A percentile compares a stretch with the other conserved stretches of the same genome.
Conservation (phyloP, 2,113 vertebrate species). For the Zosterops japonicus region DNA sequence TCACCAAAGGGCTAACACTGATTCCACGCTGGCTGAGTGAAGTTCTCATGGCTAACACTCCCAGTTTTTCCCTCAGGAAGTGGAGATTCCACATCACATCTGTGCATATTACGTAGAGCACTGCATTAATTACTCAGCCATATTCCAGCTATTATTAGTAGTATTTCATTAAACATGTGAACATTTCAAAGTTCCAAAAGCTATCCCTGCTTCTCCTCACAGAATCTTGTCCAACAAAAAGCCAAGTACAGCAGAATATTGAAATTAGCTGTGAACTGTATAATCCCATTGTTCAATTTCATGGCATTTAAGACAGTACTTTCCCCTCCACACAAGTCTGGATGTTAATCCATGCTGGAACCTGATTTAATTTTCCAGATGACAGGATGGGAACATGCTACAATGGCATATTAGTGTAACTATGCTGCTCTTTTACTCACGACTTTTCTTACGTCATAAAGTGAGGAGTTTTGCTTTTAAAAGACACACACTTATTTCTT, state of each 20-base stretch:
- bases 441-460: conserved; percentile 12
- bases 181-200: neutral
- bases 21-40: neutral
- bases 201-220: neutral
- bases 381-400: conserved; percentile 78
- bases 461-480: neutral
- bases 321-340: conserved; percentile 65
- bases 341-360: conserved; percentile 77
- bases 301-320: conserved; percentile 81
- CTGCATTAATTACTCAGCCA: neutral
- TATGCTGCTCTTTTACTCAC: conserved; percentile 68
- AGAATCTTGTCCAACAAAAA: conserved; percentile 51
- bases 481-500: neutral
- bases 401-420: conserved; percentile 52
- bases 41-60: neutral
- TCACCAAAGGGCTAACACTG: neutral
- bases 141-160: neutral
- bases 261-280: conserved; percentile 73
- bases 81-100: neutral
- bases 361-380: conserved; percentile 84
- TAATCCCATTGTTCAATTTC: conserved; percentile 87
- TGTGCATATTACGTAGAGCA: neutral
- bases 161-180: neutral
- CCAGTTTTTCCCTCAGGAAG: neutral
- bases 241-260: conserved; percentile 66